Conservation (phyloP, 2,113 vertebrate genomes). For the Hippocampus zosterae region DNA sequence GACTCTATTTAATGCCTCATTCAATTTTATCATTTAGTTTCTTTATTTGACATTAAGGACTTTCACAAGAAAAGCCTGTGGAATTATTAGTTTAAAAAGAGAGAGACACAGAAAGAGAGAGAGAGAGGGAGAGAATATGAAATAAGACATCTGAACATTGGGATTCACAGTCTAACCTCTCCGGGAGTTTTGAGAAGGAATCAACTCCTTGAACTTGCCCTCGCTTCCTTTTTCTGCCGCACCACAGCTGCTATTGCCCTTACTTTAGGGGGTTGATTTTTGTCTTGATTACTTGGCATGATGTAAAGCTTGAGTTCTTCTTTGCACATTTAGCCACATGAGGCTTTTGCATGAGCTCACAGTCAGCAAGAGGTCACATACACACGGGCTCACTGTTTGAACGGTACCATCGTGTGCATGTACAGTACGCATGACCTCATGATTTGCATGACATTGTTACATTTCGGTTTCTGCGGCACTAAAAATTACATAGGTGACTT, state of each 20-base stretch:
- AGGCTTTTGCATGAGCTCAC: background rate
- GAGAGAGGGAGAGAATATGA: conserved; percentile 27
- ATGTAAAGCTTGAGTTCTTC: background rate
- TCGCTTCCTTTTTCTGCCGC: background rate
- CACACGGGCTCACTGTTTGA: background rate
- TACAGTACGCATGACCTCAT: too few relatives aligned
- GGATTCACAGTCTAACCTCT: conserved; percentile 31
- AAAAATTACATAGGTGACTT: too few relatives aligned
- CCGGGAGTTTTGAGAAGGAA: background rate
- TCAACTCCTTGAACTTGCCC: conserved; percentile 1
- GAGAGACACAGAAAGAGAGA: background rate
- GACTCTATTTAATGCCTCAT: conserved; percentile 69
- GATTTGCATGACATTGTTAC: too few relatives aligned
- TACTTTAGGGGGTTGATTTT: background rate
- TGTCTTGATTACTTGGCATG: background rate
- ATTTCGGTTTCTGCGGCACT: too few relatives aligned
- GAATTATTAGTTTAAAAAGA: conserved; percentile 46
- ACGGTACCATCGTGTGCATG: too few relatives aligned
- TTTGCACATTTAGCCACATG: background rate
- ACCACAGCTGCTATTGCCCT: background rate
- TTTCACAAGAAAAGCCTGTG: conserved; percentile 44
- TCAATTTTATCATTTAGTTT: conserved; percentile 63
- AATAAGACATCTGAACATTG: conserved; percentile 17
- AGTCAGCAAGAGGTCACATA: background rate
- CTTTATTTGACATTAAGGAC: conserved; percentile 67